Conservation (phyloP, 1,140 invertebrate genomes). For the Aphis craccivora region DNA sequence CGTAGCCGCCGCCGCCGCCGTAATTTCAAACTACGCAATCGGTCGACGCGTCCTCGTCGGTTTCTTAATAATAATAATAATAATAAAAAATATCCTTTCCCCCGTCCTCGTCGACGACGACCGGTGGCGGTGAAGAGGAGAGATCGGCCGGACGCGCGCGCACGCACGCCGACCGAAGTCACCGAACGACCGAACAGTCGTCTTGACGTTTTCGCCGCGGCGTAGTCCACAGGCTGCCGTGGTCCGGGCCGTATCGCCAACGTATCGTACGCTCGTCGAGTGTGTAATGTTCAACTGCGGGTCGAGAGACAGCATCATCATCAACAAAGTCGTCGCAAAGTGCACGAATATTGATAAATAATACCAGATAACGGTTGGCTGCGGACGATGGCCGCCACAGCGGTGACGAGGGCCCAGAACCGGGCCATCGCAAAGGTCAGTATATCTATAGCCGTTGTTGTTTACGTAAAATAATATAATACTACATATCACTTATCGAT, state of each 20-base stretch:
- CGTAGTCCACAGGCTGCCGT: not conserved
- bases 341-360: not conserved
- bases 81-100: not conserved
- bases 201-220: not conserved
- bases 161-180: not conserved
- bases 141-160: not conserved
- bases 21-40: not conserved
- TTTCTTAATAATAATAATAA: not conserved
- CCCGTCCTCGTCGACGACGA: not conserved
- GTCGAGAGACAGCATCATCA: not conserved
- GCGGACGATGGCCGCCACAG: not conserved
- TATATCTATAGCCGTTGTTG: too few species aligned
- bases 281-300: not conserved
- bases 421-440: slow-evolving; percentile 27
- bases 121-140: not conserved
- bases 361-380: not conserved
- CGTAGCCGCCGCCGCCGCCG: too few species aligned
- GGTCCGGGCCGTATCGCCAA: not conserved
- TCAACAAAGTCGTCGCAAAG: not conserved
- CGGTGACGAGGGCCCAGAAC: not conserved
- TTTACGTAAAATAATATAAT: not conserved
- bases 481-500: too few species aligned
- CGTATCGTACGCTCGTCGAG: not conserved
- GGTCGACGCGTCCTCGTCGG: not conserved
- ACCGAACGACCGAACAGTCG: not conserved